Evolutionary conservation across 2,888 invertebrate species (phyloP), one percentile per base, ranked within the genome.

Genomic region (Oscheius sp.): DNA sequence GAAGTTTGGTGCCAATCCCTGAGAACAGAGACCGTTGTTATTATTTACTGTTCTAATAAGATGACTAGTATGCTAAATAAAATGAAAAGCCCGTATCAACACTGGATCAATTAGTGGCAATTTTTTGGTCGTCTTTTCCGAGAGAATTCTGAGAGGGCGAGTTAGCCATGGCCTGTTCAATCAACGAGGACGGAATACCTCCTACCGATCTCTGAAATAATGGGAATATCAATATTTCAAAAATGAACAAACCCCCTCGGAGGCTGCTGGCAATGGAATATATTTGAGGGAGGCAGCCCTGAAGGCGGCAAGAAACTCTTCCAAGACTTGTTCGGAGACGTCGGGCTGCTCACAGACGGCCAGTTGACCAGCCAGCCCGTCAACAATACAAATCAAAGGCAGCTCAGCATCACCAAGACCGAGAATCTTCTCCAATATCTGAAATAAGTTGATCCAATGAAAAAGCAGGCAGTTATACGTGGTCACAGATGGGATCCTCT

Each of bases 401-500:
- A 85, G 73, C 49, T 82, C 84, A 9, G 80, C 83, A 16, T 85
- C 78, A 9, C 73, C 79, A 29, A 84, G 69, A 18, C 83, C 84
- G 12, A 85, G 77, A 52, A 77, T 73, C 52, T 75, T 82, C 52
- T 85, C 85, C 41, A 86, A 75, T 59, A 85, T 76, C 85, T 86
- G 58, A 41, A 66, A 56, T 41, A 27, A 18, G n/a, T n/a, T n/a
- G n/a, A n/a, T n/a, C n/a, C n/a, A n/a, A 13, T 72, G 58, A 16
- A 18, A 49, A 13, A 41, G 13, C 12, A 45, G 43, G 13, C 3
- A 21, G 12, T 73, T 78, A 77, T 41, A 84, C 84, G 72, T 83
- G 78, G 63, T 85, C 85, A 52, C 85, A 85, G 53, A 85, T 82
- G 25, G 83, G 81, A 64, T 85, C 85, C 18, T 81, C 82, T 23